Conservation (phyloP, 2,113 vertebrate species). For the Neogale vison region DNA sequence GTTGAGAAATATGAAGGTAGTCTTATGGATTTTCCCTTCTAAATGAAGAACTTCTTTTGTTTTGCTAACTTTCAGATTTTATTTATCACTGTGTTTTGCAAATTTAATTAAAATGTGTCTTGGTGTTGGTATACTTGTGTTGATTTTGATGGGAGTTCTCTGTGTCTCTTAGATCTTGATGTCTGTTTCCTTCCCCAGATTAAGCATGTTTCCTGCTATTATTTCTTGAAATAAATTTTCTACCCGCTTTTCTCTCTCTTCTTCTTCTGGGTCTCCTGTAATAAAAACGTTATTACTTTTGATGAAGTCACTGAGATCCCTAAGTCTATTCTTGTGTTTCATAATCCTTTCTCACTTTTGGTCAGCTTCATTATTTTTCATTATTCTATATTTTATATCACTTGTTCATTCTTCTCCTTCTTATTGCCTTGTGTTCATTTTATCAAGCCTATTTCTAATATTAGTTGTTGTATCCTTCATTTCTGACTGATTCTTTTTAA, state of each 20-base stretch:
- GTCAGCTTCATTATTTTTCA: background rate
- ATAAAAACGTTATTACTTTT: background rate
- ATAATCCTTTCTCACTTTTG: background rate
- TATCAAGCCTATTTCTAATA: background rate
- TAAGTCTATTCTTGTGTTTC: background rate
- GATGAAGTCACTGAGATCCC: background rate
- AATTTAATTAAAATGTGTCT: background rate
- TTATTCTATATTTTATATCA: background rate
- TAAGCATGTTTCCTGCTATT: background rate
- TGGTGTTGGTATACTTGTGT: background rate
- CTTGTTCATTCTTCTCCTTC: background rate
- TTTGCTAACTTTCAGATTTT: background rate
- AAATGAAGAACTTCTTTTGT: background rate
- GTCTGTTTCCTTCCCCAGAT: background rate
- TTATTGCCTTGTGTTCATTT: background rate
- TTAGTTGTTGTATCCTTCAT: background rate
- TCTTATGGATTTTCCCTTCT: background rate
- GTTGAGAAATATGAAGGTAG: background rate
- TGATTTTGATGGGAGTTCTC: background rate
- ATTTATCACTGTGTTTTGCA: background rate
- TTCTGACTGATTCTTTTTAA: background rate
- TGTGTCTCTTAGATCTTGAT: background rate
- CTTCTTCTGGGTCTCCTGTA: background rate
- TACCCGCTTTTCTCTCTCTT: background rate
- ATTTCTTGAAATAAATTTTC: background rate